Evolutionary conservation across 2,888 invertebrate species (phyloP).

Genomic region (Trichopria drosophilae): DNA sequence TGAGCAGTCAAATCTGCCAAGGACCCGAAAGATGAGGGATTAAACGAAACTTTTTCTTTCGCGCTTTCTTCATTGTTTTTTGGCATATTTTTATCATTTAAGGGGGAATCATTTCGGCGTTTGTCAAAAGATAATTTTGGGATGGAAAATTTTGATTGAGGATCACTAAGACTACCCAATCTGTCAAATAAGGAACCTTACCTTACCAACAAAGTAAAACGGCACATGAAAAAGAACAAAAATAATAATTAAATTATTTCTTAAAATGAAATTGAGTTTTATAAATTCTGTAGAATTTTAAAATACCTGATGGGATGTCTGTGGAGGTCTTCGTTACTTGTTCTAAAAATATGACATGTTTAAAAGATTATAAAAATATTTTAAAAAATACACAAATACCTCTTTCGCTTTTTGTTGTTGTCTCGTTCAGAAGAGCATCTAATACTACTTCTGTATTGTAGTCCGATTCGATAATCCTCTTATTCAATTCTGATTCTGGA

Average conservation of each 20-base stretch:
- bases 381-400: constrained; percentile 17
- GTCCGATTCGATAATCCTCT: constrained; percentile 71
- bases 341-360: constrained; percentile 13
- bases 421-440: constrained; percentile 70
- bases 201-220: constrained; percentile 51
- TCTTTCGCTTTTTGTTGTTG: constrained; percentile 51
- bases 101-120: not conserved
- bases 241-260: constrained; percentile 36
- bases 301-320: constrained; percentile 20
- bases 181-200: constrained; percentile 51
- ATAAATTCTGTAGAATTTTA: constrained; percentile 2
- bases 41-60: constrained; percentile 1
- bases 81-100: constrained; percentile 7
- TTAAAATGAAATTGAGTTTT: too few relatives aligned
- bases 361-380: not conserved
- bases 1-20: constrained; percentile 25
- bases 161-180: too few relatives aligned
- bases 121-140: constrained; percentile 39
- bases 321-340: constrained; percentile 6
- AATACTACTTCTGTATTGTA: constrained; percentile 75
- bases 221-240: constrained; percentile 47
- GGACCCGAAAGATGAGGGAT: constrained; percentile 6
- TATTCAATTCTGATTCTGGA: constrained; percentile 72
- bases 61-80: constrained; percentile 8
- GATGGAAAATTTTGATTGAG: constrained; percentile 33